A percentile compares a stretch with the other conserved stretches of the same genome.
phyloP scores from a whole-genome alignment of 2,113 vertebrate species.

The Scalopus aquaticus region DNA sequence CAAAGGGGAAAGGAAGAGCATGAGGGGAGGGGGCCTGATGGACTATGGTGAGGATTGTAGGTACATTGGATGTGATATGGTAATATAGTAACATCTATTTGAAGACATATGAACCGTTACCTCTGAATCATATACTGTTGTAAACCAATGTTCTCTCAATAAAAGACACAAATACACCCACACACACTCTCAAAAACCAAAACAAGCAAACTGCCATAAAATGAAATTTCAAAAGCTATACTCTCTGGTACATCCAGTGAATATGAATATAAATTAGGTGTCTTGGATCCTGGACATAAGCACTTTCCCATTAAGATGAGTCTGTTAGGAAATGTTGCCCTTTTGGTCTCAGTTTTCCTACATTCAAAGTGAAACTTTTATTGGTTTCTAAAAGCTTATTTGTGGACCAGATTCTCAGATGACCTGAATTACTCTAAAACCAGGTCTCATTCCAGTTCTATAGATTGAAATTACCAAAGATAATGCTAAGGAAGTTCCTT shows the following conservation, averaged over 20 bases:
- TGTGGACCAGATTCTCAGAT: not conserved
- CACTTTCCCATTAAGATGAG: not conserved
- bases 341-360: not conserved
- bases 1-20: too few relatives aligned
- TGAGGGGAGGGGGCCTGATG: too few relatives aligned
- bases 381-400: not conserved
- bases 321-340: not conserved
- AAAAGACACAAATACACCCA: too few relatives aligned
- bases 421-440: not conserved
- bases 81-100: too few relatives aligned
- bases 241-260: not conserved
- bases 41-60: too few relatives aligned
- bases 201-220: too few relatives aligned
- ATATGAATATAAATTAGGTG: not conserved
- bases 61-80: too few relatives aligned
- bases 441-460: not conserved
- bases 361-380: not conserved
- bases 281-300: not conserved
- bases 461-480: not conserved
- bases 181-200: too few relatives aligned
- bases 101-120: too few relatives aligned
- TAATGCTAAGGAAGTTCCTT: not conserved
- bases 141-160: too few relatives aligned
- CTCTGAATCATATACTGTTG: too few relatives aligned
- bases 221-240: too few relatives aligned